These are phyloP conservation scores for Macrosiphum euphorbiae DNA, from an alignment of 2,888 invertebrate genomes.

Conservation along the genomic window DNA sequence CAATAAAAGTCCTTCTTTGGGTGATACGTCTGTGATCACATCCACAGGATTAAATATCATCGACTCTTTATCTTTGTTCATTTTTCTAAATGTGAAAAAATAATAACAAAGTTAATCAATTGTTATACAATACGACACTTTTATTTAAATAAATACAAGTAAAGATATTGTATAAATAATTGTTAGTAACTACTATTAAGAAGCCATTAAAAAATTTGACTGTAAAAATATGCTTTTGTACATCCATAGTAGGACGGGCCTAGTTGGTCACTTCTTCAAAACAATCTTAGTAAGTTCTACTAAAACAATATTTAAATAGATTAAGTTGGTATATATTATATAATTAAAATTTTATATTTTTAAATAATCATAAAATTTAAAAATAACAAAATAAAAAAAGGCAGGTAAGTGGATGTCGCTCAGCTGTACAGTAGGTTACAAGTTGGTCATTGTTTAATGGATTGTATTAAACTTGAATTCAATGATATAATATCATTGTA, in stretches of 20 bases:
- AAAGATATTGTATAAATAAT: background rate
- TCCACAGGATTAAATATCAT: slow-evolving; percentile 59
- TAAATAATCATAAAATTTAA: background rate
- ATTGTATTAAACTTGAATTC: no score
- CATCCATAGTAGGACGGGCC: no score
- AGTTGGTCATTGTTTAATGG: no score
- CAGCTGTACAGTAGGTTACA: no score
- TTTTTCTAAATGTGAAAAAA: slow-evolving; percentile 42
- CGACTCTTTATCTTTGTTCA: slow-evolving; percentile 30
- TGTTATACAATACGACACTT: background rate
- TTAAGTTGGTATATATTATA: background rate
- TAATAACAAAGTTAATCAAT: background rate
- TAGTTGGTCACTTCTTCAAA: background rate
- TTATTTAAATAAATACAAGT: background rate
- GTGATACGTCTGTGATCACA: slow-evolving; percentile 48
- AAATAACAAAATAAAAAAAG: background rate
- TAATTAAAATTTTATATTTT: no score
- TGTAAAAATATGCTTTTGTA: no score
- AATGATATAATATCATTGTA: no score
- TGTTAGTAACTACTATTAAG: background rate
- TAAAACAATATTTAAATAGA: background rate
- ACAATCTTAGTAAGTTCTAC: background rate
- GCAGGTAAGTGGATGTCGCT: no score
- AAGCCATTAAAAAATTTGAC: background rate
- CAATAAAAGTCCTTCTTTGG: slow-evolving; percentile 49